A percentile compares a stretch with the other conserved stretches of the same genome.
phyloP scores from a whole-genome alignment of 2,888 invertebrate species.

The Sarcophaga subvicina region DNA sequence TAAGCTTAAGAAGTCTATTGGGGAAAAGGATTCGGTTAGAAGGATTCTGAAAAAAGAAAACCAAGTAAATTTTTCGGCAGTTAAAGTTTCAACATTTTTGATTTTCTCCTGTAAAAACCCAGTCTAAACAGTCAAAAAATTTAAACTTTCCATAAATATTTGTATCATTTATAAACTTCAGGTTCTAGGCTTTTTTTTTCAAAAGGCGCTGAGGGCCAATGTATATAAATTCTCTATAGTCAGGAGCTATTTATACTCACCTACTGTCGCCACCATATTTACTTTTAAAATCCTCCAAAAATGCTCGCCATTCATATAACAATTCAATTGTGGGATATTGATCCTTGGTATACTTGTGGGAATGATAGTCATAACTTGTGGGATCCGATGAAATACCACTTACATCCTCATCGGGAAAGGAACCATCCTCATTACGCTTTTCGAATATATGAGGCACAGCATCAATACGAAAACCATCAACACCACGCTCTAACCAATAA shows the following conservation, averaged over 20 bases:
- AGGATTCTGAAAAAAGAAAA: constrained; percentile 49
- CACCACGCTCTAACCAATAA: constrained; percentile 89
- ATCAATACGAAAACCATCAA: constrained; percentile 89
- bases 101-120: no score
- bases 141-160: no score
- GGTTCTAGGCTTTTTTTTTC: no score
- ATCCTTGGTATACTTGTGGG: constrained; percentile 86
- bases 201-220: no score
- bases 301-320: constrained; percentile 83
- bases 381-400: constrained; percentile 82
- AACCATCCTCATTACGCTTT: constrained; percentile 75
- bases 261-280: constrained; percentile 72
- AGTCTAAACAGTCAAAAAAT: no score
- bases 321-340: constrained; percentile 84
- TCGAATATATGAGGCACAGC: constrained; percentile 85
- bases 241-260: background rate
- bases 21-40: constrained; percentile 84
- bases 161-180: no score
- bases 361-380: constrained; percentile 83
- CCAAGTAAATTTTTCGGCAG: background rate
- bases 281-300: constrained; percentile 82
- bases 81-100: no score
- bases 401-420: constrained; percentile 82
- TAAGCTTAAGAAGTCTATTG: constrained; percentile 82
- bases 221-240: no score